Conservation (phyloP, 2,113 vertebrate genomes). For the Hydropotes inermis region DNA sequence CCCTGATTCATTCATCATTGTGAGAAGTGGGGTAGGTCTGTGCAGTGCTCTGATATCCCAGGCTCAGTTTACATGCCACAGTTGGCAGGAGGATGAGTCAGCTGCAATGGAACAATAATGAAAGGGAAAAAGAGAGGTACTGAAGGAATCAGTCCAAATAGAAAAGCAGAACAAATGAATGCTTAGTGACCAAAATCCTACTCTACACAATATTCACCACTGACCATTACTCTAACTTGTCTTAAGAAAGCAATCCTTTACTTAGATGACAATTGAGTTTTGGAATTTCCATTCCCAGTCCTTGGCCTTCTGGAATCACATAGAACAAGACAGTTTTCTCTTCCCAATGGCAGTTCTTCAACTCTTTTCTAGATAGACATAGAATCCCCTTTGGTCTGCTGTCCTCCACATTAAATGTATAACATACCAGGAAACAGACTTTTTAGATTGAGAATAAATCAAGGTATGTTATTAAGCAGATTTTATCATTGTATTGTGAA, state of each 20-base stretch:
- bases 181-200: not conserved
- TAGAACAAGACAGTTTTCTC: not conserved
- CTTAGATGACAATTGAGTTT: not conserved
- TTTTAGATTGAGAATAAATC: not conserved
- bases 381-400: not conserved
- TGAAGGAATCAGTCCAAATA: not conserved
- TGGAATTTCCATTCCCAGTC: not conserved
- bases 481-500: not conserved
- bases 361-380: not conserved
- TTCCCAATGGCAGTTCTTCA: not conserved
- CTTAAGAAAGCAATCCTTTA: not conserved
- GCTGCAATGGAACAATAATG: not conserved
- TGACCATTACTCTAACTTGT: not conserved
- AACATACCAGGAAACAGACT: not conserved
- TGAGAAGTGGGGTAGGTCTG: too few species aligned
- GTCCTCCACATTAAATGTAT: not conserved
- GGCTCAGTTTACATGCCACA: not conserved
- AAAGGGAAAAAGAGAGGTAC: not conserved
- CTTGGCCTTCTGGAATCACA: not conserved
- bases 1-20: not conserved
- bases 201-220: not conserved
- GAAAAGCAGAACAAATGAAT: not conserved
- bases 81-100: not conserved
- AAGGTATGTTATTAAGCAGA: not conserved
- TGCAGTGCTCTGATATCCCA: not conserved